Conservation (phyloP, 2,888 invertebrate genomes). For the Hypena proboscidalis region DNA sequence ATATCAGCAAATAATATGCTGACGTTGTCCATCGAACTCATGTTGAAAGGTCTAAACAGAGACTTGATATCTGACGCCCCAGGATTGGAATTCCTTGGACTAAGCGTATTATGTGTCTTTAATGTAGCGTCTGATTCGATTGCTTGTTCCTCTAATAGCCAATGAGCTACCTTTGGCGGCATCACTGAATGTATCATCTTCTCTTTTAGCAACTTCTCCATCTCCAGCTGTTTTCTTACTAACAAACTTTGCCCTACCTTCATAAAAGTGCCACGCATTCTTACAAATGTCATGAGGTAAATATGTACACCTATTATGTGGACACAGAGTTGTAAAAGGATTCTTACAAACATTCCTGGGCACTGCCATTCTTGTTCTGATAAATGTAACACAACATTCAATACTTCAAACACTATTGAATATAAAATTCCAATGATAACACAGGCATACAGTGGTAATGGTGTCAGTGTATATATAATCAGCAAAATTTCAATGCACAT, state of each 20-base stretch:
- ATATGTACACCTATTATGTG: slow-evolving; percentile 97
- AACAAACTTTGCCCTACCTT: slow-evolving; percentile 97
- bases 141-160: slow-evolving; percentile 92
- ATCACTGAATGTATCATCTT: slow-evolving; percentile 99
- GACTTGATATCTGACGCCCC: slow-evolving; percentile 90
- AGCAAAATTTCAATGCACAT: slow-evolving; percentile 94
- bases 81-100: slow-evolving; percentile 81
- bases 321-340: slow-evolving; percentile 94
- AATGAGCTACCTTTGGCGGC: slow-evolving; percentile 96
- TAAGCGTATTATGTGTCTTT: slow-evolving; percentile 72
- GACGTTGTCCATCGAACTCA: slow-evolving; percentile 98
- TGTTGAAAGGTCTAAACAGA: slow-evolving; percentile 97
- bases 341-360: slow-evolving; percentile 87
- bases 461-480: slow-evolving; percentile 96
- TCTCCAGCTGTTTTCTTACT: slow-evolving; percentile 94
- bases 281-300: slow-evolving; percentile 95
- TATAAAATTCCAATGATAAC: slow-evolving; percentile 92
- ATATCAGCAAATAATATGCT: slow-evolving; percentile 99
- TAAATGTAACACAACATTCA: slow-evolving; percentile 84
- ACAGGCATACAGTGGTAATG: slow-evolving; percentile 95
- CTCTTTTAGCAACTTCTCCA: slow-evolving; percentile 97
- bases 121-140: slow-evolving; percentile 84
- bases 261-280: slow-evolving; percentile 98
- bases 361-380: slow-evolving; percentile 81
- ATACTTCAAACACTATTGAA: slow-evolving; percentile 93